Conservation (phyloP, 2,888 invertebrate species). For the Thera obeliscata region DNA sequence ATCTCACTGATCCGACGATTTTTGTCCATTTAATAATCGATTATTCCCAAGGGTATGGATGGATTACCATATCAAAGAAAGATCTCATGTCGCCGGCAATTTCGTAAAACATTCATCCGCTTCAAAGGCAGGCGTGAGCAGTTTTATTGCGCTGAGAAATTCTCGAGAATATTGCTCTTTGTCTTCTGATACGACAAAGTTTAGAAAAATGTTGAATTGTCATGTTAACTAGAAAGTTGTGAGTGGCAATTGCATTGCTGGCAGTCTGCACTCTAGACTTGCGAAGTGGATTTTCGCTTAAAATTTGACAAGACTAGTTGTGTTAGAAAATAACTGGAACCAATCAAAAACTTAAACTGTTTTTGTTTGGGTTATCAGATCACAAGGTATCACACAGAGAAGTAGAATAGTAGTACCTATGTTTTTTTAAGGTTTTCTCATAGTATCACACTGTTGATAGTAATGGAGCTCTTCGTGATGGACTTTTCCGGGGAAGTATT, state of each 20-base stretch:
- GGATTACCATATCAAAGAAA: constrained; percentile 82
- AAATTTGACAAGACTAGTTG: neutral
- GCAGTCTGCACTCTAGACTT: neutral
- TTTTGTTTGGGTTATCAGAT: no score
- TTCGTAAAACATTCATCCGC: constrained; percentile 69
- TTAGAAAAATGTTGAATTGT: constrained; percentile 32
- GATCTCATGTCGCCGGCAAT: constrained; percentile 74
- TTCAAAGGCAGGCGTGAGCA: constrained; percentile 58
- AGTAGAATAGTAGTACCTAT: no score
- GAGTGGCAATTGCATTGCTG: constrained; percentile 22
- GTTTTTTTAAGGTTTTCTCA: no score
- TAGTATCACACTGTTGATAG: no score
- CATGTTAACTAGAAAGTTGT: constrained; percentile 23
- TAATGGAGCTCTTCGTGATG: no score
- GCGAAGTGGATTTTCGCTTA: neutral
- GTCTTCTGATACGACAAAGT: constrained; percentile 47
- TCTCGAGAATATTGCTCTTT: constrained; percentile 51
- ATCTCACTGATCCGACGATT: constrained; percentile 65
- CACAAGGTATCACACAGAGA: no score
- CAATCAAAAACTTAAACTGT: no score
- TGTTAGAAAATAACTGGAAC: no score
- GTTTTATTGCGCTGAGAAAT: constrained; percentile 57
- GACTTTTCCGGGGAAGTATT: no score
- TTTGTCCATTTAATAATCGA: constrained; percentile 80
- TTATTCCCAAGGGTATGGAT: constrained; percentile 68